Percentiles rank a stretch among this genome's conserved stretches.
phyloP scores from a whole-genome alignment of 2,797 vertebrate genomes.

The Furcifer pardalis region DNA sequence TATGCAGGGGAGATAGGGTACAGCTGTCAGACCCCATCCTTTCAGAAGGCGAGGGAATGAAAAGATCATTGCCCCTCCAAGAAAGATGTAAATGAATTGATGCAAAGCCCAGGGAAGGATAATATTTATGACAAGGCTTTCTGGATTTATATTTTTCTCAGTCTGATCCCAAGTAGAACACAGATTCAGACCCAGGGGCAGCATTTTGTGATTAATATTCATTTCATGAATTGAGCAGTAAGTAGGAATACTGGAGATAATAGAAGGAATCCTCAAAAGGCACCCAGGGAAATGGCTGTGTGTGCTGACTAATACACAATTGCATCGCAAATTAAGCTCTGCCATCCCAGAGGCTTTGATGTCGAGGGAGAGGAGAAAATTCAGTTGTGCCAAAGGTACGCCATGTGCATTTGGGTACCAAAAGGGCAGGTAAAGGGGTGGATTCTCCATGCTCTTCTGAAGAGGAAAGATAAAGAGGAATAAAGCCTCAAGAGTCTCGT shows the following conservation, averaged over 20 bases:
- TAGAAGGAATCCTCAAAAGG: background rate
- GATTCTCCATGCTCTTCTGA: constrained; percentile 11
- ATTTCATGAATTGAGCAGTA: background rate
- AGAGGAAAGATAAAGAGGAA: constrained; percentile 44
- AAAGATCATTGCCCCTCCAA: background rate
- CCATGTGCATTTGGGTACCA: background rate
- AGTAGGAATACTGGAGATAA: background rate
- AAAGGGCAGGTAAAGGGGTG: background rate
- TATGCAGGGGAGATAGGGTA: too few species aligned
- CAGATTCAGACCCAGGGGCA: background rate
- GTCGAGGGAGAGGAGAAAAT: background rate
- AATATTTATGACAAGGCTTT: background rate
- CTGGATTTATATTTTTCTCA: background rate
- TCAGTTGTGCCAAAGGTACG: background rate
- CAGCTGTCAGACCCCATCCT: too few species aligned
- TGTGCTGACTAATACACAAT: background rate
- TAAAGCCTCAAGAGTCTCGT: background rate
- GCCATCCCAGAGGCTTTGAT: constrained; percentile 6
- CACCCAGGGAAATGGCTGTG: background rate
- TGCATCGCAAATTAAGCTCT: background rate
- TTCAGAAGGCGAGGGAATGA: too few species aligned
- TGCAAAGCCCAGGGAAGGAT: background rate
- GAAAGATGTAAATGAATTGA: background rate
- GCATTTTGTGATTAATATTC: background rate
- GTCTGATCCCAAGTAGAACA: background rate